phyloP scores from a whole-genome alignment of 2,888 invertebrate species.

The Coremacera marginata region DNA sequence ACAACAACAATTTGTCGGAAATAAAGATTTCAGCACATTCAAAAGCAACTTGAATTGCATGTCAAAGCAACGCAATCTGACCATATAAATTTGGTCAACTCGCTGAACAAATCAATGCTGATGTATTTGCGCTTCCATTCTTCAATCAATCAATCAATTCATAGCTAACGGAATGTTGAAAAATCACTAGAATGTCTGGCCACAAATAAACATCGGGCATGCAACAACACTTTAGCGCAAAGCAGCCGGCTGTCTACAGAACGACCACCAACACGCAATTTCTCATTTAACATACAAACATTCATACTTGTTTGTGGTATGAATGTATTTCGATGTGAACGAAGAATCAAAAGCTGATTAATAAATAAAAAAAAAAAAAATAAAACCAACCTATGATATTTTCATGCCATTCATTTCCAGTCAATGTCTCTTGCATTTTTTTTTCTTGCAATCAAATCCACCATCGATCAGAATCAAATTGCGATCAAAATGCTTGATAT shows the following conservation, averaged over 20 bases:
- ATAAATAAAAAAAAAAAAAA: not conserved
- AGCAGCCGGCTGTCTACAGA: not conserved
- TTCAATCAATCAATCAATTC: constrained; percentile 14
- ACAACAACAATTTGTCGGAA: constrained; percentile 1
- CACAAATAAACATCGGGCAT: not conserved
- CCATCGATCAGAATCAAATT: not conserved
- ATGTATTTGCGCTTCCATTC: constrained; percentile 4
- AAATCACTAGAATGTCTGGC: not conserved
- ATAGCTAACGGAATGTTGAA: constrained; percentile 4
- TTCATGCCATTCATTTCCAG: not conserved
- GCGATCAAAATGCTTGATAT: not conserved
- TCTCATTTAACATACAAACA: no score
- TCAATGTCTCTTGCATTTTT: not conserved
- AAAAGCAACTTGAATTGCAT: constrained; percentile 3
- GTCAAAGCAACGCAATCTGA: not conserved
- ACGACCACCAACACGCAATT: no score
- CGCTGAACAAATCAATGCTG: not conserved
- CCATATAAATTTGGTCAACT: not conserved
- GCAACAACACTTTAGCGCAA: not conserved
- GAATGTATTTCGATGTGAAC: no score
- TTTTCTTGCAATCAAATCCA: not conserved
- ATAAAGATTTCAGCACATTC: not conserved
- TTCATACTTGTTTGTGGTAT: no score
- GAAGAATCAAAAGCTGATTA: no score
- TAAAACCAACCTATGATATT: not conserved